Evolutionary conservation across 2,113 vertebrate species (phyloP), one percentile per base, ranked within the genome.

Genomic region (Oryzias woworae): DNA sequence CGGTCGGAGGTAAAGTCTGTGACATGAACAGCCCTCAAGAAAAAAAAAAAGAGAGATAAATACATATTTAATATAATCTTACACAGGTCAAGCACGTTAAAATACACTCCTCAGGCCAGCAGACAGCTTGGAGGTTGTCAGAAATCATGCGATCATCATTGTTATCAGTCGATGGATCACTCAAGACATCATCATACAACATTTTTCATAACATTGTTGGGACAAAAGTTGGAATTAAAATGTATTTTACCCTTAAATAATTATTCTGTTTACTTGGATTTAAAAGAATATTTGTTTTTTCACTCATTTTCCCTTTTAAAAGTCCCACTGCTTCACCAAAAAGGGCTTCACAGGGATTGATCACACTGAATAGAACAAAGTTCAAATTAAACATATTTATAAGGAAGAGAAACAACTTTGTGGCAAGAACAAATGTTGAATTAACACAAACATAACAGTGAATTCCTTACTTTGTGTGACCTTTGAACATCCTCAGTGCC

Each of bases 1-100:
- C 93, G 94, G 71, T 96, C 95, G 1, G 95, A 94, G 49, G 94
- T 92, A 81, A 99, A 99, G 57, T 94, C 94, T 31, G 93, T 93
- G 2, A 94, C 81, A 3, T 96, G 97, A 53, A 96, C 96, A 12
- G 96, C 92, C 86, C 97, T 99, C 84, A 70, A 78, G 0, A 41
- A 26, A 41, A 18, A 69, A 7, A 31, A 31, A 52, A 51, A 0
- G 7, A 0, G 3, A 52, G 1, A 57, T 4, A 49, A 45, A 12
- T 23, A 36, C 18, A 10, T 17, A 28, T 10, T 36, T 1, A 36
- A 36, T 8, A 36, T 36, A 23, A n/a, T 26, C 22, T 0, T 26
- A 2, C 31, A 58, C 14, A 23, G 17, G 41, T 48, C 4, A n/a
- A 1, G 1, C 41, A 58, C 4, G 62, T 5, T 2, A 18, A 0